Evolutionary conservation across 2,888 invertebrate genomes (phyloP), one percentile per base, ranked within the genome.

Genomic region (Tachina lurida): DNA sequence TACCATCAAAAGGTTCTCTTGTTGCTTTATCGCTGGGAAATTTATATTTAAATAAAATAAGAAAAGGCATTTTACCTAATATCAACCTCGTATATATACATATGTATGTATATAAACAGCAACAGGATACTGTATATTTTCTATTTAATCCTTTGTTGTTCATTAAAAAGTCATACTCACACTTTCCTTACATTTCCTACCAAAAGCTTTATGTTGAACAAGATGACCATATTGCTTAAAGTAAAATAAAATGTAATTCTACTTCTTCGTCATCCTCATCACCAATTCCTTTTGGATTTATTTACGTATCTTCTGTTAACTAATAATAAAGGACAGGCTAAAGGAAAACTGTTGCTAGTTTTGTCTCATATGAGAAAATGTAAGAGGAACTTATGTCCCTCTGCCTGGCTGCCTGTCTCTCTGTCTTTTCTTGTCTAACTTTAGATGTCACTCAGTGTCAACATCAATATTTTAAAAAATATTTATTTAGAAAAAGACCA

Each of bases 101-200:
- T 19, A 7, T 8, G 2, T 41, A 13, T 70, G 45, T n/a, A 1
- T 43, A 9, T 9, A 47, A 56, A 8, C 15, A 17, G 76, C 76
- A 83, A 79, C 75, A 80, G 83, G 76, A 86, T 80, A 83, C 67
- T 63, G 15, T 56, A 79, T 60, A 79, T 75, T 65, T 62, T 73
- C 49, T 17, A 19, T 60, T 52, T 15, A 67, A 60, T 67, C 73
- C 65, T 73, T 77, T 77, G 83, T 81, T 78, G 73, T 77, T 67
- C 78, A 62, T 78, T 67, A 73, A 78, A 74, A 84, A 73, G 73
- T 78, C 73, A 78, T n/a, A 43, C 70, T 60, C 73, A 19, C 31
- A 41, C 62, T 39, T 17, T 13, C 58, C 10, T 12, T 15, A 10
- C 41, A 15, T 49, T 43, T 10, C 41, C 63, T 10, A 60, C 43